Evolutionary conservation across 2,888 invertebrate genomes (phyloP).

Genomic region (Agrilus cyanescens): DNA sequence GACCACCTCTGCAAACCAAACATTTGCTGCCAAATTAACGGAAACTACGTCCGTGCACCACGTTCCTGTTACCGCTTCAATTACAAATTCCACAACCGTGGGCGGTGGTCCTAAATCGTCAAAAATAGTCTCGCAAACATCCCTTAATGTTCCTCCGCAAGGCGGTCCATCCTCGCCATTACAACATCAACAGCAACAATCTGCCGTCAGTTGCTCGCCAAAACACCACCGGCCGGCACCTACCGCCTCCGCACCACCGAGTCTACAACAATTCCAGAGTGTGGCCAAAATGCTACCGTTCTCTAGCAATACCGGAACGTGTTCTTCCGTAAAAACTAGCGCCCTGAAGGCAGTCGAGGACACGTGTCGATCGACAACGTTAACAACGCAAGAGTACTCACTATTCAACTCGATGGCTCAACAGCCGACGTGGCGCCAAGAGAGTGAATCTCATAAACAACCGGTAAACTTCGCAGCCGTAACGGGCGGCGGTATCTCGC

Average conservation of each 20-base stretch:
- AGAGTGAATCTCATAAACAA: constrained; percentile 41
- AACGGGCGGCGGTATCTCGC: constrained; percentile 41
- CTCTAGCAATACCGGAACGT: not conserved
- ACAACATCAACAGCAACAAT: constrained; percentile 11
- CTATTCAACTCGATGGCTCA: constrained; percentile 71
- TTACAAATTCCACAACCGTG: constrained; percentile 8
- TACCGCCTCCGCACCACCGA: constrained; percentile 34
- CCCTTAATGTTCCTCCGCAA: constrained; percentile 17
- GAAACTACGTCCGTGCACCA: constrained; percentile 35
- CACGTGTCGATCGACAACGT: constrained; percentile 14
- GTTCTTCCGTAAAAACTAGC: constrained; percentile 6
- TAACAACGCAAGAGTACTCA: constrained; percentile 65
- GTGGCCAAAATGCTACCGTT: constrained; percentile 19
- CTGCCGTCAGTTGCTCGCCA: constrained; percentile 25
- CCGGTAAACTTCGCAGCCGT: constrained; percentile 63
- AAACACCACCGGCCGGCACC: constrained; percentile 30
- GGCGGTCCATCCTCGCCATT: constrained; percentile 28
- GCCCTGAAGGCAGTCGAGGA: constrained; percentile 5
- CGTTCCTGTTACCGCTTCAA: constrained; percentile 16
- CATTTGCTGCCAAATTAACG: constrained; percentile 63
- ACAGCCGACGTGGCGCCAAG: constrained; percentile 49
- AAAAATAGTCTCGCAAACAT: constrained; percentile 13
- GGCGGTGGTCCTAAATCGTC: constrained; percentile 3
- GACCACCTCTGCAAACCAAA: constrained; percentile 42
- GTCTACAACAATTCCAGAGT: constrained; percentile 31